phyloP scores from a whole-genome alignment of 2,888 invertebrate species.

The Acleris emargana region DNA sequence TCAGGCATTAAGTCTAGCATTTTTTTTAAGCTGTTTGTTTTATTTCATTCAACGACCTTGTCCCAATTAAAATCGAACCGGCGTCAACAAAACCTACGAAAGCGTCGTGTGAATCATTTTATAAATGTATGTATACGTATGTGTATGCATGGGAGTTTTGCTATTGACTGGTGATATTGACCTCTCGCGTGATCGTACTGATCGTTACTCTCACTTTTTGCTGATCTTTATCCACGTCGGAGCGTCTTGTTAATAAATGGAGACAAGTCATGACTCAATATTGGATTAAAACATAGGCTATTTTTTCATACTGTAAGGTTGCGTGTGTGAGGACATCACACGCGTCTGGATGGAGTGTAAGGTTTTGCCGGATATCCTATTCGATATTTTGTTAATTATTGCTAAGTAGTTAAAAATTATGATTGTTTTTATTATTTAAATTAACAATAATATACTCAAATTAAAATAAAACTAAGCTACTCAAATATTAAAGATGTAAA shows the following conservation, averaged over 20 bases:
- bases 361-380: no score
- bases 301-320: no score
- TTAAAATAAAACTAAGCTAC: no score
- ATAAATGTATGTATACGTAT: not conserved
- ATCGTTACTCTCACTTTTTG: conserved; percentile 34
- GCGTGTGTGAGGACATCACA: no score
- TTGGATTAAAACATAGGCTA: no score
- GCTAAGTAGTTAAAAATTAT: no score
- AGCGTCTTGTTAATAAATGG: conserved; percentile 1
- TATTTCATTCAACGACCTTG: not conserved
- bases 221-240: conserved; percentile 19
- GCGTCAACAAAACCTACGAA: conserved; percentile 23
- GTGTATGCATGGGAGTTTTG: conserved; percentile 24
- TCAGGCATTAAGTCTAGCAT: not conserved
- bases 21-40: not conserved
- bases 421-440: no score
- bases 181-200: conserved; percentile 26
- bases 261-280: not conserved
- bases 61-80: conserved; percentile 16
- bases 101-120: conserved; percentile 27
- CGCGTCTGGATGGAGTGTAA: no score
- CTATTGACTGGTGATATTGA: conserved; percentile 34
- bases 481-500: no score
- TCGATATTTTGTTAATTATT: no score
- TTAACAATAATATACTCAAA: no score